Evolutionary conservation across 2,113 vertebrate species (phyloP).

Genomic region (Lamprologus sp.): DNA sequence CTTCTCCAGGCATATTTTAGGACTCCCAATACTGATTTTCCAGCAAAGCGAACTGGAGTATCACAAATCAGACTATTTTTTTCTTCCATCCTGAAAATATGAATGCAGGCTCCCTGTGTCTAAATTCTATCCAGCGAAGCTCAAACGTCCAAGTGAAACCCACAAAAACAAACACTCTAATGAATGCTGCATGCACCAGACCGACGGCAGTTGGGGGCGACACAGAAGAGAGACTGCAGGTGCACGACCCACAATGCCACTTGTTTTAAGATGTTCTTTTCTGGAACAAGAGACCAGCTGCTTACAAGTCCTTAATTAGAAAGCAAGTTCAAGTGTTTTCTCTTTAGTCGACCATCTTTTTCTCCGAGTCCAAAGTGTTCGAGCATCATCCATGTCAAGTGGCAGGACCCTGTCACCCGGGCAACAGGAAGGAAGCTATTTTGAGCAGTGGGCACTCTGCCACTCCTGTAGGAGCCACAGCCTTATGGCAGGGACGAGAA

Average conservation of each 20-base stretch:
- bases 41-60: background rate
- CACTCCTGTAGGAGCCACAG: slow-evolving; percentile 25
- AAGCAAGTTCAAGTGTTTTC: slow-evolving; percentile 37
- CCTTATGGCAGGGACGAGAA: background rate
- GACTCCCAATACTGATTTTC: background rate
- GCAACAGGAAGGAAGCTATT: slow-evolving; percentile 71
- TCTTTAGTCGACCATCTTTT: slow-evolving; percentile 14
- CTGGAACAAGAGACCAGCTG: slow-evolving; percentile 41
- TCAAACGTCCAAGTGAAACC: background rate
- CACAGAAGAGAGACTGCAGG: background rate
- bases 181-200: background rate
- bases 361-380: slow-evolving; percentile 27
- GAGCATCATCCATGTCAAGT: slow-evolving; percentile 52
- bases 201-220: background rate
- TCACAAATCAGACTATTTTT: background rate
- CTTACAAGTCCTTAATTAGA: slow-evolving; percentile 13
- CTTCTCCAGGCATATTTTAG: background rate
- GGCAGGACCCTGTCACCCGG: slow-evolving; percentile 61
- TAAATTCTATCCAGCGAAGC: background rate
- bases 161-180: background rate
- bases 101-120: background rate
- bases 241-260: slow-evolving; percentile 1
- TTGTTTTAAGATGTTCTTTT: background rate
- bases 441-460: slow-evolving; percentile 48
- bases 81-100: background rate